These are phyloP conservation scores for Benthosema pterotum DNA, from an alignment of 2,797 vertebrate species.

Conservation along the genomic window DNA sequence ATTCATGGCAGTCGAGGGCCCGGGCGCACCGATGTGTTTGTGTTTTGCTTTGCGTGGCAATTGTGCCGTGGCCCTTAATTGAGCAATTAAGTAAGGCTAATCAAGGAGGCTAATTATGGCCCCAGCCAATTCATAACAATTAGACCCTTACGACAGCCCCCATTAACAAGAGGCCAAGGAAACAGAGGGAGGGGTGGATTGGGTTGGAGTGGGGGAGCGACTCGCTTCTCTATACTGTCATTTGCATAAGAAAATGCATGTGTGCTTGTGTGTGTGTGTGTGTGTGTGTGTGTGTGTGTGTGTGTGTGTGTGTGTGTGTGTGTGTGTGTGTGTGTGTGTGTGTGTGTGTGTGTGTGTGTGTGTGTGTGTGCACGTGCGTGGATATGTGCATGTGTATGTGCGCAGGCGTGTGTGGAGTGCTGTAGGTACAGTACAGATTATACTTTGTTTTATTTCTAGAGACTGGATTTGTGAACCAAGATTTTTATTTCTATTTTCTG, in stretches of 20 bases:
- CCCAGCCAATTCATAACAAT: slow-evolving; percentile 88
- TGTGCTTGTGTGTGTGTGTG: background rate
- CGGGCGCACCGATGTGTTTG: slow-evolving; percentile 68
- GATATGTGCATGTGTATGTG: slow-evolving; percentile 3
- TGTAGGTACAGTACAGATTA: slow-evolving; percentile 27
- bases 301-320: background rate
- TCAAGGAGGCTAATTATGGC: slow-evolving; percentile 88
- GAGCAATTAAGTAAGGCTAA: slow-evolving; percentile 89
- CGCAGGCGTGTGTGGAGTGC: slow-evolving; percentile 24
- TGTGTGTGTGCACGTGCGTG: slow-evolving; percentile 6
- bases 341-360: slow-evolving; percentile 5
- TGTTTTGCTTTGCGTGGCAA: slow-evolving; percentile 83
- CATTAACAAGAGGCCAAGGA: slow-evolving; percentile 79
- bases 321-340: slow-evolving; percentile 4
- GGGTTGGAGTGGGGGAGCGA: slow-evolving; percentile 19
- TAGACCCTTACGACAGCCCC: slow-evolving; percentile 83
- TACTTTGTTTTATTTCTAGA: slow-evolving; percentile 39
- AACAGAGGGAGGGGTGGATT: slow-evolving; percentile 30
- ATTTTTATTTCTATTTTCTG: background rate
- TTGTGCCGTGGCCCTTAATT: slow-evolving; percentile 83
- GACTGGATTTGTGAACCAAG: slow-evolving; percentile 31
- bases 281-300: slow-evolving; percentile 2
- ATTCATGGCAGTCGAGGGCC: slow-evolving; percentile 47
- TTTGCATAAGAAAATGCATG: slow-evolving; percentile 65
- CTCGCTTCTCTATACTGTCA: slow-evolving; percentile 34